Evolutionary conservation across 2,797 vertebrate species (phyloP).

Genomic region (Tauraco hartlaubi): DNA sequence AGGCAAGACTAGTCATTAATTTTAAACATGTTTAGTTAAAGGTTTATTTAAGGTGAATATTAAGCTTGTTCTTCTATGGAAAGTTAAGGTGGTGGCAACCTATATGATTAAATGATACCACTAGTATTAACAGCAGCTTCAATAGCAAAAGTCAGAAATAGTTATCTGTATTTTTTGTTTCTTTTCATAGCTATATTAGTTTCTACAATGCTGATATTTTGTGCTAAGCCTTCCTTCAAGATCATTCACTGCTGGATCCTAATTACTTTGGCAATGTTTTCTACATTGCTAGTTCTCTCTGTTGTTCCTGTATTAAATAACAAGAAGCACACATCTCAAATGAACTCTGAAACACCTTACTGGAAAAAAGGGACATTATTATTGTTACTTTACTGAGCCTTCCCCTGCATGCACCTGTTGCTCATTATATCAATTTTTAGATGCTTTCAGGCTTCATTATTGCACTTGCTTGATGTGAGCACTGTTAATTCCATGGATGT

Average conservation of each 20-base stretch:
- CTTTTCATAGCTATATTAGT: background rate
- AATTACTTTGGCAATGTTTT: background rate
- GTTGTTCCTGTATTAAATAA: background rate
- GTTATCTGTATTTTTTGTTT: background rate
- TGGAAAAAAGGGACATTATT: fast-evolving
- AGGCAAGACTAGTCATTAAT: background rate
- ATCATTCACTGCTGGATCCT: background rate
- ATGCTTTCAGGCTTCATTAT: background rate
- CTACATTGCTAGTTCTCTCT: background rate
- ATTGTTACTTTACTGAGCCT: background rate
- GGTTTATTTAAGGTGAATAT: background rate
- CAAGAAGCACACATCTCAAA: background rate
- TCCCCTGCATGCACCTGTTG: background rate
- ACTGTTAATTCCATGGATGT: background rate
- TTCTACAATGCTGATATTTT: background rate
- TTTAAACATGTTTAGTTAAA: background rate
- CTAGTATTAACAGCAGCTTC: background rate
- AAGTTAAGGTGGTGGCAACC: background rate
- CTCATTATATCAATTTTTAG: background rate
- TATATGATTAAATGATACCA: background rate
- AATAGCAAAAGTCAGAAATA: background rate
- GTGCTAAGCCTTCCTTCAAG: background rate
- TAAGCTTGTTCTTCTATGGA: background rate
- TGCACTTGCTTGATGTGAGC: background rate
- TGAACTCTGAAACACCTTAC: background rate